Conservation (phyloP, 2,113 vertebrate genomes). For the Rutilus rutilus region DNA sequence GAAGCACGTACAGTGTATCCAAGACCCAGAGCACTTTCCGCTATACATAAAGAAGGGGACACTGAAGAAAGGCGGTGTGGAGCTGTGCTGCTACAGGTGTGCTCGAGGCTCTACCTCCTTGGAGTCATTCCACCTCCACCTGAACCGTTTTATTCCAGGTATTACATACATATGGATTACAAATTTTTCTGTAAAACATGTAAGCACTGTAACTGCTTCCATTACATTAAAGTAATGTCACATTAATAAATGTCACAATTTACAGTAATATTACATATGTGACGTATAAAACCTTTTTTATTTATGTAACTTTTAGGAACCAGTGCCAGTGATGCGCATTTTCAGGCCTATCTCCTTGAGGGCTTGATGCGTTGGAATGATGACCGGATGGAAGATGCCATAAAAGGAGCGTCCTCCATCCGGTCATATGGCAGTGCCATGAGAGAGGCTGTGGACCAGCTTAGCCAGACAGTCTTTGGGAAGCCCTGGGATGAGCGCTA, state of each 20-base stretch:
- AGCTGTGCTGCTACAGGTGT: conserved; percentile 19
- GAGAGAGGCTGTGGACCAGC: conserved; percentile 30
- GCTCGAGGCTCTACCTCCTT: conserved; percentile 30
- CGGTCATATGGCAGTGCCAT: conserved; percentile 18
- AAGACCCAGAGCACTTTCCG: conserved; percentile 25
- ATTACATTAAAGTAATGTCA: not conserved
- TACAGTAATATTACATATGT: not conserved
- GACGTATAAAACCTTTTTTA: not conserved
- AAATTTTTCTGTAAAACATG: not conserved
- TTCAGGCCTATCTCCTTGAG: conserved; percentile 42
- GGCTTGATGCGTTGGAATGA: conserved; percentile 41
- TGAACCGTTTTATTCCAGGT: conserved; percentile 43
- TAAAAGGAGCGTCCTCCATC: conserved; percentile 12
- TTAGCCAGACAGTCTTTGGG: conserved; percentile 26
- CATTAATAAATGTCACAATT: not conserved
- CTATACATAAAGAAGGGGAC: too few relatives aligned
- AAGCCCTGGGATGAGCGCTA: conserved; percentile 19
- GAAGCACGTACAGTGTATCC: conserved; percentile 28
- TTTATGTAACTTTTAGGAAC: conserved; percentile 26
- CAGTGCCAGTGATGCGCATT: not conserved
- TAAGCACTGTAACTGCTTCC: not conserved
- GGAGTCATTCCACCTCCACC: conserved; percentile 37
- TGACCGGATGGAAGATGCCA: not conserved
- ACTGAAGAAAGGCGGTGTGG: conserved; percentile 9
- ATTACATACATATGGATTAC: not conserved